Evolutionary conservation across 2,113 vertebrate species (phyloP), one percentile per base, ranked within the genome.

Genomic region (Percina caprodes): DNA sequence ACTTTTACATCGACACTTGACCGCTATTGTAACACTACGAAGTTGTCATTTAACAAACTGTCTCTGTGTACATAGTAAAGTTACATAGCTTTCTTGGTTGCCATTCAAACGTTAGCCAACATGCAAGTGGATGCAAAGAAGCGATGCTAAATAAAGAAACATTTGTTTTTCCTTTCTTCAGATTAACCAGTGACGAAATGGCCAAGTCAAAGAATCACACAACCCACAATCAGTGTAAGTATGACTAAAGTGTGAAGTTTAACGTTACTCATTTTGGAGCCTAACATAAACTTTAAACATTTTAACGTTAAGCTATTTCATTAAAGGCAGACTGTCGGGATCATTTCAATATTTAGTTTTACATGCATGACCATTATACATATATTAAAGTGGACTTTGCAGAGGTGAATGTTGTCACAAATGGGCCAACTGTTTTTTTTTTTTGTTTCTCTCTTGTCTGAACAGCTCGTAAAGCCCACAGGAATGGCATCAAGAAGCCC

Each of bases 171-270:
- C 0, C 16, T 61, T 11, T 70, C 1, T 11, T 6, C 49, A 96
- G 95, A 86, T 86, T 51, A 55, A 55, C 69, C 30, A 71, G 63
- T 65, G 77, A 82, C 61, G 78, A 93, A 74, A 99, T 99, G 98
- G 98, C 98, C 30, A 99, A 99, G 96, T 99, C 98, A 12, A 99
- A 99, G 96, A 99, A 99, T 91, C 98, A 99, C 94, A 99, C 98
- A 84, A 97, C 97, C 56, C 98, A 99, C 94, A 99, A 99, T 93
- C 98, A 99, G 83, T 98, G 98, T 99, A 93, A 97, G 98, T 95
- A 14, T 2, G 3, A 5, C 14, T 42, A 2, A 10, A 8, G 23
- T 8, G 5, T 66, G 6, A 6, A 13, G 6, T 48, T 12, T 42
- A 42, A 11, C 1, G 39, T 42, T 30, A 52, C 2, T 9, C 5